phyloP scores from a whole-genome alignment of 2,888 invertebrate genomes.

The Tipula unca region DNA sequence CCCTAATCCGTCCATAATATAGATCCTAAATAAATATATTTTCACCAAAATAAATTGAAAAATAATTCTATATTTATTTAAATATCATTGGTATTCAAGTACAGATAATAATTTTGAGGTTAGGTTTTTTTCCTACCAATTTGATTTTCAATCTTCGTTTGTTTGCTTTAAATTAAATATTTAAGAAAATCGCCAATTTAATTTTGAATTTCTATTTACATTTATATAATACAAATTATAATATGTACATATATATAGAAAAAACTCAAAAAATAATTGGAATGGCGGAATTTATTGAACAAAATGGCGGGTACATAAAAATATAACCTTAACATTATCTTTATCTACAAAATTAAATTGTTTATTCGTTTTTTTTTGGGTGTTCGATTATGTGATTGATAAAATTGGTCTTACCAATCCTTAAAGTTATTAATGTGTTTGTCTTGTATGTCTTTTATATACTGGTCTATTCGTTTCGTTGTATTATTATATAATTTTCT shows the following conservation, averaged over 20 bases:
- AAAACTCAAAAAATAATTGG: neutral
- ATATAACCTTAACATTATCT: neutral
- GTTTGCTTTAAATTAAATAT: neutral
- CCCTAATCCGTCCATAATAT: neutral
- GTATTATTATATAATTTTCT: neutral
- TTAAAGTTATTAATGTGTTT: neutral
- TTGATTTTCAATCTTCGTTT: neutral
- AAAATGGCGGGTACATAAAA: neutral
- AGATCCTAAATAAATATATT: neutral
- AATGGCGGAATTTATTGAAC: neutral
- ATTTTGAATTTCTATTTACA: neutral
- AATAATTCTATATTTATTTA: neutral
- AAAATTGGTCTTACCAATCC: conserved; percentile 1
- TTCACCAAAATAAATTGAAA: neutral
- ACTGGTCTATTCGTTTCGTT: neutral
- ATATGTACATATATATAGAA: neutral
- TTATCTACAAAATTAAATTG: neutral
- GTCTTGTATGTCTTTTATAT: neutral
- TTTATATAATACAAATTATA: neutral
- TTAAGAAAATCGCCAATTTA: neutral
- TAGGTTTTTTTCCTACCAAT: neutral
- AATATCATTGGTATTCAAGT: neutral
- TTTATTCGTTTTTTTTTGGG: neutral
- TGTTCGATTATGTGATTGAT: neutral
- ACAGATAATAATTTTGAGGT: neutral